phyloP scores from a whole-genome alignment of 2,113 vertebrate genomes.

The Raja brachyura region DNA sequence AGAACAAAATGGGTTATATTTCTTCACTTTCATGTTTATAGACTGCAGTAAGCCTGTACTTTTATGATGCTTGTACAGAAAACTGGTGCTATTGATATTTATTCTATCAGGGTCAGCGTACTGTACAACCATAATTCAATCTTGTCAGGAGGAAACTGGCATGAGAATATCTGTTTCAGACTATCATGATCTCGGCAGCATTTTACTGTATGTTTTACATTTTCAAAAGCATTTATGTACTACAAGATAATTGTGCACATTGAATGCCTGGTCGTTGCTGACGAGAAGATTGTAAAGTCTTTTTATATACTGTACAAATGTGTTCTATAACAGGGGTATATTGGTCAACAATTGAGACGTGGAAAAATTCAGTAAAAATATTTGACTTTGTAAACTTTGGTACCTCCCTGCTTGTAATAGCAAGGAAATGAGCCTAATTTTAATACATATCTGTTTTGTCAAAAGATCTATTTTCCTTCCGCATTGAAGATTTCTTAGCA shows the following conservation, averaged over 20 bases:
- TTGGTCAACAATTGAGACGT: constrained; percentile 50
- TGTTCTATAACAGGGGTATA: constrained; percentile 43
- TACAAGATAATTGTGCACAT: constrained; percentile 54
- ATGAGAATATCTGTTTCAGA: constrained; percentile 25
- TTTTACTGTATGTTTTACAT: constrained; percentile 57
- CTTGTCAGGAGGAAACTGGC: constrained; percentile 19
- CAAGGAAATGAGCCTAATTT: constrained; percentile 36
- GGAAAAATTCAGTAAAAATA: constrained; percentile 46
- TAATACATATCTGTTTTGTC: constrained; percentile 47
- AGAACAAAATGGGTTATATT: constrained; percentile 9
- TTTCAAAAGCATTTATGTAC: constrained; percentile 61
- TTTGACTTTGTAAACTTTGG: constrained; percentile 42
- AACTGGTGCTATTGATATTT: constrained; percentile 34
- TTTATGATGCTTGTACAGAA: constrained; percentile 30
- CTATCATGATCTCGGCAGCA: constrained; percentile 62
- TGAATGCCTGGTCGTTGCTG: constrained; percentile 44
- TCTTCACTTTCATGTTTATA: not conserved
- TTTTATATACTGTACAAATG: constrained; percentile 40
- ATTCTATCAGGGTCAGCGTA: constrained; percentile 28
- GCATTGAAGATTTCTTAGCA: constrained; percentile 34
- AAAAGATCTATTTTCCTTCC: constrained; percentile 49
- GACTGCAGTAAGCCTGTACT: not conserved
- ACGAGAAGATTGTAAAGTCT: constrained; percentile 42
- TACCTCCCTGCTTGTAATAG: constrained; percentile 40
- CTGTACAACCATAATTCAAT: constrained; percentile 30